Conservation (phyloP, 1,140 invertebrate genomes). For the Harlomillsia oculata region DNA sequence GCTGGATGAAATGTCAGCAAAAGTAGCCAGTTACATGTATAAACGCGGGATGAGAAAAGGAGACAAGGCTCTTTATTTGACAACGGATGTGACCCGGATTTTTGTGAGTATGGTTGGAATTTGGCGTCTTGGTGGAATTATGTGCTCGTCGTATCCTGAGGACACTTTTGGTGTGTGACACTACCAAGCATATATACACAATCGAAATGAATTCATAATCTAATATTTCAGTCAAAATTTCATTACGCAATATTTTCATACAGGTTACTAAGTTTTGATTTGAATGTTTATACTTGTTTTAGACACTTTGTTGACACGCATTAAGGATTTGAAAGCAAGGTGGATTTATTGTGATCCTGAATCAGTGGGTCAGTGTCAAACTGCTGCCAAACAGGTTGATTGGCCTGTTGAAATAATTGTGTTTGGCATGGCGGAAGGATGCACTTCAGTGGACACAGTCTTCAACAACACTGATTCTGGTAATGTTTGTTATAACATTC, state of each 20-base stretch:
- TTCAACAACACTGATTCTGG: constrained; percentile 30
- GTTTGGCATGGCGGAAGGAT: constrained; percentile 15
- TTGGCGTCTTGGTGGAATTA: constrained; percentile 28
- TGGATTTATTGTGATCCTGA: constrained; percentile 29
- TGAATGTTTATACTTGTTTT: background rate
- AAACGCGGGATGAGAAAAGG: constrained; percentile 29
- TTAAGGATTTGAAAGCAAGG: constrained; percentile 19
- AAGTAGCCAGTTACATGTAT: constrained; percentile 28
- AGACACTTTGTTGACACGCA: constrained; percentile 25
- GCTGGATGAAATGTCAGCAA: constrained; percentile 20
- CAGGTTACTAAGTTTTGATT: background rate
- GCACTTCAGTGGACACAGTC: constrained; percentile 9
- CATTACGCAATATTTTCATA: background rate
- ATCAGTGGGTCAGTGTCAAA: constrained; percentile 14
- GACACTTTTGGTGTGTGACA: constrained; percentile 24
- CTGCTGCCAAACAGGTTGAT: constrained; percentile 5
- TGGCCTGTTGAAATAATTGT: constrained; percentile 30
- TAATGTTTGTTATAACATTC: constrained; percentile 4
- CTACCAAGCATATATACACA: background rate
- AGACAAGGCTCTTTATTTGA: constrained; percentile 28
- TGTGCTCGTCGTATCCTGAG: constrained; percentile 33
- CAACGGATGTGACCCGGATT: constrained; percentile 30
- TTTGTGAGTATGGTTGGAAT: constrained; percentile 24
- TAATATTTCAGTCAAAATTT: background rate
- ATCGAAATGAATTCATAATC: background rate